Evolutionary conservation across 1,140 invertebrate species (phyloP), one percentile per base, ranked within the genome.

Genomic region (Drosophila obscura): DNA sequence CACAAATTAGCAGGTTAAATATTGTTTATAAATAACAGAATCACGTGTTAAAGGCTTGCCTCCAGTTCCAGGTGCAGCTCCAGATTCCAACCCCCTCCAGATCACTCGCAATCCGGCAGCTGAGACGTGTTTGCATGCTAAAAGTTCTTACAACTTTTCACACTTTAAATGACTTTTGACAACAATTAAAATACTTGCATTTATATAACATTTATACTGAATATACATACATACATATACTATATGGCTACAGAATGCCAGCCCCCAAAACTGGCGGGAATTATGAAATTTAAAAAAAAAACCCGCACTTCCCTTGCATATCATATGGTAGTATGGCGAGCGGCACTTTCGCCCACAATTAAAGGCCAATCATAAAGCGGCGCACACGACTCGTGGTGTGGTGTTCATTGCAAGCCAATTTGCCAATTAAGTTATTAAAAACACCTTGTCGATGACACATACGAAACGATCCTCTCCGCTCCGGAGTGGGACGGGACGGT

Each of bases 141-240:
- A 83, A 75, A 82, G 61, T 63, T 78, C 71, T 65, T 85, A 69
- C 67, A 60, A 78, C 41, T 60, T 84, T 84, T 84, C 61, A 66
- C 81, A 84, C 81, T 67, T 85, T 72, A 45, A 77, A 85, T 80
- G 60, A 77, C 51, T 61, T 69, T 46, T 39, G 68, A 35, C 69
- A 15, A 77, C 46, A 65, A 73, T 39, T 73, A 45, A 73, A 28
- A 28, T 26, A 26, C n/a, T 15, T 35, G 31, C 46, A 62, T 72
- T 62, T 56, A 61, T 45, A 62, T 46, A 43, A 60, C 50, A 72
- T 31, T 24, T 56, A 22, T 58, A 39, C 1, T 22, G 46, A 39
- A 26, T 59, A 31, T n/a, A n/a, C n/a, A n/a, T n/a, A n/a, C n/a
- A n/a, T 44, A 41, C 59, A 16, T 49, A 28, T 55, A 77, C 24